Percentiles rank a stretch among this genome's conserved stretches.
These are phyloP conservation scores for Oscheius sp. DNA, from an alignment of 2,888 invertebrate genomes.

Conservation along the genomic window DNA sequence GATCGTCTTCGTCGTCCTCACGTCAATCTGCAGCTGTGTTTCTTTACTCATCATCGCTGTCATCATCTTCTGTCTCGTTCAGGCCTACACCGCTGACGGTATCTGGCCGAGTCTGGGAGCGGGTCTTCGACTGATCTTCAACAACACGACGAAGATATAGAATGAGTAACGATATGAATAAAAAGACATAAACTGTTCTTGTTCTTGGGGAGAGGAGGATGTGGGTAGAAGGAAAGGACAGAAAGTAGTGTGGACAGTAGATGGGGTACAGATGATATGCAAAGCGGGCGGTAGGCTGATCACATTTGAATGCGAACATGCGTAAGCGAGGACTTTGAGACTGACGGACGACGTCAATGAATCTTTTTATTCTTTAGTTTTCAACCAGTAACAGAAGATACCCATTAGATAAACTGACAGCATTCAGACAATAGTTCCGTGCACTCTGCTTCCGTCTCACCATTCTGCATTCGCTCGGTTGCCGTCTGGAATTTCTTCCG, in stretches of 20 bases:
- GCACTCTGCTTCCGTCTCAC: slow-evolving; percentile 60
- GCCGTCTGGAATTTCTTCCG: slow-evolving; percentile 60
- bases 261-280: slow-evolving; percentile 20
- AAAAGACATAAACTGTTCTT: background rate
- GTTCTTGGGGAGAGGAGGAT: background rate
- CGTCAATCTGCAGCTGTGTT: too few species aligned
- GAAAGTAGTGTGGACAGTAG: slow-evolving; percentile 15
- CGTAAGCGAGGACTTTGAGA: slow-evolving; percentile 7
- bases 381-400: slow-evolving; percentile 6
- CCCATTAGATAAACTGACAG: slow-evolving; percentile 50
- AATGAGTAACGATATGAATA: background rate
- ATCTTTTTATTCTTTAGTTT: background rate
- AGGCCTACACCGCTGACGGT: too few species aligned
- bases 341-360: slow-evolving; percentile 16
- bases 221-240: background rate
- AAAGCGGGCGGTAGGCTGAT: slow-evolving; percentile 18
- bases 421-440: slow-evolving; percentile 59
- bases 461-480: slow-evolving; percentile 59
- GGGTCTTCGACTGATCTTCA: background rate
- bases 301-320: slow-evolving; percentile 33
- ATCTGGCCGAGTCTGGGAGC: background rate
- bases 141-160: background rate
- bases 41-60: too few species aligned
- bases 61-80: too few species aligned
- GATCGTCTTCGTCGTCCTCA: too few species aligned